Evolutionary conservation across 1,140 invertebrate genomes (phyloP).

Genomic region (Hylyphantes graminicola): DNA sequence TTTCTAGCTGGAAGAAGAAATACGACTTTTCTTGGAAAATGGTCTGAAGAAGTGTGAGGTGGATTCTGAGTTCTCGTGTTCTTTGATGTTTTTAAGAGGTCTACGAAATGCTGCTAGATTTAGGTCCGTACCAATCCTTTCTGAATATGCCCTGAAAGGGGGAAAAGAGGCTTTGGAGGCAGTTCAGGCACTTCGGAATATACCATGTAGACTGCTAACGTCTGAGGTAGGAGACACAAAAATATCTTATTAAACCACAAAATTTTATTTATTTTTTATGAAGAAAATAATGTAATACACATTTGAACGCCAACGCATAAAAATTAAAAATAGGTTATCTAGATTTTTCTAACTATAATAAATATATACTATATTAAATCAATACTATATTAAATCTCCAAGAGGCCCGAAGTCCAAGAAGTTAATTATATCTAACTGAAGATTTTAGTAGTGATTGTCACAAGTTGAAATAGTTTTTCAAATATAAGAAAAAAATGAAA

Average conservation of each 20-base stretch:
- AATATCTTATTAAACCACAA: no score
- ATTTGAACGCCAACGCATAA: no score
- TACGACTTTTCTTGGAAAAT: neutral
- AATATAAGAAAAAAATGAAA: no score
- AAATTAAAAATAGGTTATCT: no score
- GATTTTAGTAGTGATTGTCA: no score
- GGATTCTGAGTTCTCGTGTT: slow-evolving; percentile 9
- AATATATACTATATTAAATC: no score
- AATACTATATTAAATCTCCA: no score
- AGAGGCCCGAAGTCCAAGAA: no score
- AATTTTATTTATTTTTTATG: neutral
- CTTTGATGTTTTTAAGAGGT: neutral
- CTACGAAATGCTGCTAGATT: slow-evolving; percentile 41
- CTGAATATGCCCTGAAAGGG: slow-evolving; percentile 30
- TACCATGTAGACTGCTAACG: slow-evolving; percentile 4
- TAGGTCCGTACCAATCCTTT: neutral
- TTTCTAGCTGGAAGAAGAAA: slow-evolving; percentile 16
- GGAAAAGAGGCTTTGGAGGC: slow-evolving; percentile 40
- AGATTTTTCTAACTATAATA: no score
- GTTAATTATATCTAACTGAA: no score
- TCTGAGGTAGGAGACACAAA: slow-evolving; percentile 9
- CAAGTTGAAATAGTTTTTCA: no score
- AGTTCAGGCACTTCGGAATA: slow-evolving; percentile 13
- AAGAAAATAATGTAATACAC: no score
- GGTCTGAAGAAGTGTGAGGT: slow-evolving; percentile 7